A percentile compares a stretch with the other conserved stretches of the same genome.
phyloP scores from a whole-genome alignment of 2,888 invertebrate genomes.

The Andrena marginata region DNA sequence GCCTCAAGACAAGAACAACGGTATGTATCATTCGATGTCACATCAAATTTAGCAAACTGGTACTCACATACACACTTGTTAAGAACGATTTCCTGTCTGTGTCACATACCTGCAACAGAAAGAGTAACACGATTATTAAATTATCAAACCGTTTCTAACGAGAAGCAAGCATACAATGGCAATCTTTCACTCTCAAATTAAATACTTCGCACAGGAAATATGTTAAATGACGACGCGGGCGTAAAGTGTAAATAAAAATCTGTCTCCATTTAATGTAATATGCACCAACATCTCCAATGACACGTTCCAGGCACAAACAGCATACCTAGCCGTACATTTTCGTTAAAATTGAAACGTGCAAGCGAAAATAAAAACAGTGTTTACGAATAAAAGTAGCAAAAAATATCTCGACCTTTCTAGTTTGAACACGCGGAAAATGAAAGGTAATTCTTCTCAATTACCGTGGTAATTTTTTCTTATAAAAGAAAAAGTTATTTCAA shows the following conservation, averaged over 20 bases:
- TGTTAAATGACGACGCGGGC: neutral
- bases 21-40: neutral
- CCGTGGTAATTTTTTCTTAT: neutral
- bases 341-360: constrained; percentile 21
- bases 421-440: neutral
- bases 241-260: constrained; percentile 10
- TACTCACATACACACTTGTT: neutral
- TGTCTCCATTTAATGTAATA: constrained; percentile 37
- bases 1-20: no score
- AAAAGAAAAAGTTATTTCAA: neutral
- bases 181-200: neutral
- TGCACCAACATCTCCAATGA: neutral
- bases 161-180: no score
- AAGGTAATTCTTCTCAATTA: constrained; percentile 12
- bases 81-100: neutral
- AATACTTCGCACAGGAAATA: neutral
- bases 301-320: neutral
- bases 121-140: neutral
- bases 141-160: neutral
- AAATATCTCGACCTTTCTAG: constrained; percentile 7
- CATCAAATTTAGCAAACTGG: neutral
- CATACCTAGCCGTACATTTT: constrained; percentile 17
- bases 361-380: constrained; percentile 20
- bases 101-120: constrained; percentile 43
- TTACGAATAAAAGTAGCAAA: constrained; percentile 23